Conservation (phyloP, 1,140 invertebrate genomes). For the Atopsyche davidsoni region DNA sequence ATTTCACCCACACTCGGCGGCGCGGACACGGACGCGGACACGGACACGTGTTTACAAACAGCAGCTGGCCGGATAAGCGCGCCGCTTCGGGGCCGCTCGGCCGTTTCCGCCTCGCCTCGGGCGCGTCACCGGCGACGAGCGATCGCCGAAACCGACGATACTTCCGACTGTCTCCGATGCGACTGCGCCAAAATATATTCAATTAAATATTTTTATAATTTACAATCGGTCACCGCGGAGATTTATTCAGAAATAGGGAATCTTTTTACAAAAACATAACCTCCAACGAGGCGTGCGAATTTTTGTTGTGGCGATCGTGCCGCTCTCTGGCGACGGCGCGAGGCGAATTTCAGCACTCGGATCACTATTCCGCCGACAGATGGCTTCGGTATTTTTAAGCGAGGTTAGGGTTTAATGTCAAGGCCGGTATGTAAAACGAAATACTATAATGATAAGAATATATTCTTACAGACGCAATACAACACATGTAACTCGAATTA, state of each 20-base stretch:
- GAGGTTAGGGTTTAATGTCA: constrained; percentile 25
- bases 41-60: constrained; percentile 30
- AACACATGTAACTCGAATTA: too few relatives aligned
- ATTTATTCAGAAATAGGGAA: not conserved
- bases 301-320: constrained; percentile 7
- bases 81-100: constrained; percentile 8
- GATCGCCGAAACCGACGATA: too few relatives aligned
- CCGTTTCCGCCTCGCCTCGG: not conserved
- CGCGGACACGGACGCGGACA: constrained; percentile 9
- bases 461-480: too few relatives aligned
- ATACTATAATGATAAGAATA: not conserved
- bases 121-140: too few relatives aligned
- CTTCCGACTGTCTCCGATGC: too few relatives aligned
- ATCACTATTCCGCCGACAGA: constrained; percentile 13
- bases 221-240: too few relatives aligned
- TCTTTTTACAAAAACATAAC: constrained; percentile 3
- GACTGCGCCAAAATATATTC: too few relatives aligned
- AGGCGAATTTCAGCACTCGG: not conserved
- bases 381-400: constrained; percentile 10
- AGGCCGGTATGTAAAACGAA: constrained; percentile 19
- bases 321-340: too few relatives aligned
- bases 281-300: not conserved
- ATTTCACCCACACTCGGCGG: constrained; percentile 16
- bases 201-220: too few relatives aligned
- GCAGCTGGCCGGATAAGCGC: constrained; percentile 18